phyloP scores from a whole-genome alignment of 2,888 invertebrate species.

The Linyphia triangularis region DNA sequence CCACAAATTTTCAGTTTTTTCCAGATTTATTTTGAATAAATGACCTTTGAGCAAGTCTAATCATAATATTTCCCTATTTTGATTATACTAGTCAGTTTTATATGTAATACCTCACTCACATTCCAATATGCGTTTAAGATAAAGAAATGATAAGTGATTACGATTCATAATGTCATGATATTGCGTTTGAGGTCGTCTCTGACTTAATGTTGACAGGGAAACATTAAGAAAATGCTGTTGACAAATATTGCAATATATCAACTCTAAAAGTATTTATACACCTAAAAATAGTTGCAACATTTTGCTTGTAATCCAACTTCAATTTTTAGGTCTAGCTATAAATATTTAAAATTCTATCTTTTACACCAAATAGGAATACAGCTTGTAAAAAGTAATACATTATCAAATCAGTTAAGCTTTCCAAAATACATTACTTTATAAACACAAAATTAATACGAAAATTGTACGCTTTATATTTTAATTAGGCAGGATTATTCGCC shows the following conservation, averaged over 20 bases:
- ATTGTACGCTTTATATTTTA: not conserved
- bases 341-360: too few relatives aligned
- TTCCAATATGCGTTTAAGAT: not conserved
- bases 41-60: not conserved
- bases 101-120: not conserved
- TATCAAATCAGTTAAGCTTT: not conserved
- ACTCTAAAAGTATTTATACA: too few relatives aligned
- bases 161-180: not conserved
- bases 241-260: too few relatives aligned
- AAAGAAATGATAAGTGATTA: not conserved
- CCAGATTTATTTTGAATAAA: not conserved
- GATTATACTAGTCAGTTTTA: not conserved
- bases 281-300: too few relatives aligned
- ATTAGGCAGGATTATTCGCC: slow-evolving; percentile 20
- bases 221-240: too few relatives aligned
- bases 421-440: too few relatives aligned
- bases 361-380: too few relatives aligned
- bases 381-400: too few relatives aligned
- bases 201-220: too few relatives aligned
- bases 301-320: too few relatives aligned
- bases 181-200: not conserved
- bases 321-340: too few relatives aligned
- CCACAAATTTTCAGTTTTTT: not conserved
- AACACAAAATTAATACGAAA: not conserved
- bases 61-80: not conserved